Base-by-base conservation (phyloP, 2,113 vertebrate genomes). In the Balaenoptera acutorostrata region DNA sequence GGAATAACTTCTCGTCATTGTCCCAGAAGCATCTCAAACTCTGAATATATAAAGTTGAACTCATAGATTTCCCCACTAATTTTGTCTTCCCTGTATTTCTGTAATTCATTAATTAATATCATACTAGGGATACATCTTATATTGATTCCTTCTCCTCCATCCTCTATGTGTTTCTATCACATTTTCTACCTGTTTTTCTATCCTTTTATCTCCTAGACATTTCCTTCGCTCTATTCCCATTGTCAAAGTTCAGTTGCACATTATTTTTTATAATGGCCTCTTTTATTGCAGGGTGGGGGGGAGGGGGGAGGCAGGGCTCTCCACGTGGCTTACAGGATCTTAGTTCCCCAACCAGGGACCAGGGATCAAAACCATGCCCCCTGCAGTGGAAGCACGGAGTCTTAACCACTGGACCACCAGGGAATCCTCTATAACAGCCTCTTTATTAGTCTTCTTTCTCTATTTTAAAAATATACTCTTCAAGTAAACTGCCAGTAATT, bases 401-500 rank as follows among this genome's bases (percentile, higher is more conserved):
- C 10, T 46, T n/a, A 49, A 77, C 9, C 46, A 33, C 46, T 0
- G 0, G 74, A 77, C 18, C 46, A 33, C 17, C 18, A 21, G 31
- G 46, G 49, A 12, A 77, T 52, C 13, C 18, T 31, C 46, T 66
- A 64, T 63, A 94, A 39, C 31, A 7, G 3, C 9, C 2, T 86
- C 72, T 82, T 90, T 78, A 59, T n/a, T 75, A 21, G 66, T 33
- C 27, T 89, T n/a, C 66, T 7, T 49, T 59, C 29, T 71, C 14
- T 74, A 29, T 69, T 97, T 94, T 39, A 72, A 89, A 89, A 96
- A 92, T 72, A 55, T 3, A 55, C 8, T 82, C 5, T 95, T 68
- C 21, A 77, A 68, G 82, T 55, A 55, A 91, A 44, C 61, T 57
- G 6, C 21, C 12, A 33, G 52, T 20, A 64, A 64, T 69, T 44